Evolutionary conservation across 2,113 vertebrate species (phyloP).

Genomic region (Pelodiscus sinensis): DNA sequence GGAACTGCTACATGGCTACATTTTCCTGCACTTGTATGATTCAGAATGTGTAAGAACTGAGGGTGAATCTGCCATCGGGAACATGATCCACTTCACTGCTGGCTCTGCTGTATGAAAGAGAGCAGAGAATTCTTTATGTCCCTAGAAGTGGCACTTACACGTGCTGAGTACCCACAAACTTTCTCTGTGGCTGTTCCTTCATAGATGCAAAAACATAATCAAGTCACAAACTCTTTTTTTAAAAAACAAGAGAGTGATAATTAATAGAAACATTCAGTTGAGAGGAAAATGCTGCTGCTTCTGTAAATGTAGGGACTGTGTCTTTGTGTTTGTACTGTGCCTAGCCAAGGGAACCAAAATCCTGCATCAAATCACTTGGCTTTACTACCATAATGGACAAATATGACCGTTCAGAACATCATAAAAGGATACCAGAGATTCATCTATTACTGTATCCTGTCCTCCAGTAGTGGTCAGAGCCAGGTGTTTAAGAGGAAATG

Average conservation of each 20-base stretch:
- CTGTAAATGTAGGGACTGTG: neutral
- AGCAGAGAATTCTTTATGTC: neutral
- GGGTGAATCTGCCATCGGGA: neutral
- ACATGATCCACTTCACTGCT: neutral
- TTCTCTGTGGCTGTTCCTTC: neutral
- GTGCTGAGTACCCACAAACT: neutral
- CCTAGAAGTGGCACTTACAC: neutral
- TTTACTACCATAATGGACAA: neutral
- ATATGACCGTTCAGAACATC: neutral
- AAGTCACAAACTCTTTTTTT: neutral
- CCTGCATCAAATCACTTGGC: neutral
- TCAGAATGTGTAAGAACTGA: neutral
- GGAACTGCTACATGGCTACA: neutral
- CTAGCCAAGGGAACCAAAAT: neutral
- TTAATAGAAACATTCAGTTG: accelerated
- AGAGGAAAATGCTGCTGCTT: neutral
- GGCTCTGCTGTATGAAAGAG: neutral
- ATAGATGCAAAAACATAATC: neutral
- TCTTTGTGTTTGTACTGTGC: neutral
- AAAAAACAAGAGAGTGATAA: neutral
- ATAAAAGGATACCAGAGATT: neutral
- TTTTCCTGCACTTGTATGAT: neutral
- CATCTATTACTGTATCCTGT: neutral
- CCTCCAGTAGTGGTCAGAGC: neutral
- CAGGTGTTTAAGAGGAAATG: neutral